Conservation (phyloP, 2,113 vertebrate species). For the Poeciliopsis turrubarensis region DNA sequence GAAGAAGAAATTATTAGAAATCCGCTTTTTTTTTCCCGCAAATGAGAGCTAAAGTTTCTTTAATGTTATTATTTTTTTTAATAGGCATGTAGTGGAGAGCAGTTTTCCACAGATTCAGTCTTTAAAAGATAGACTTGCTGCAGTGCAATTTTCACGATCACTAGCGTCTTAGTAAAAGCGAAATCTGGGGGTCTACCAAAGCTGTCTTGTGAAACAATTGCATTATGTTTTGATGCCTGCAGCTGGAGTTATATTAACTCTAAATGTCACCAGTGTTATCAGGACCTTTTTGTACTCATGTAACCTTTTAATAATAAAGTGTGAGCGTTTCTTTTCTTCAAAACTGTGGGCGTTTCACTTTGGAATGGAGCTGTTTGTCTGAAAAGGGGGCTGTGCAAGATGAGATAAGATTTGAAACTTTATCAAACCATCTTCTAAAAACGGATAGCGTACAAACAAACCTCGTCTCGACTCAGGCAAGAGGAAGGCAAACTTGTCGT, state of each 20-base stretch:
- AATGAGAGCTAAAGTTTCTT: background rate
- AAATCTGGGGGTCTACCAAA: background rate
- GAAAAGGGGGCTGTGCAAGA: slow-evolving; percentile 16
- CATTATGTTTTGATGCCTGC: background rate
- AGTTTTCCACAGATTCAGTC: background rate
- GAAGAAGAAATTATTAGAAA: background rate
- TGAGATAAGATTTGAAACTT: slow-evolving; percentile 31
- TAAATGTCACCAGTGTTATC: slow-evolving; percentile 11
- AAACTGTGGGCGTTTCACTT: slow-evolving; percentile 30
- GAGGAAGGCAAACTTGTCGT: slow-evolving; percentile 23
- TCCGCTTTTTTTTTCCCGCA: background rate
- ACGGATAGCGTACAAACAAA: slow-evolving; percentile 31
- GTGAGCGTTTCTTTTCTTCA: slow-evolving; percentile 54
- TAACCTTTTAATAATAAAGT: slow-evolving; percentile 18
- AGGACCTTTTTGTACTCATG: background rate
- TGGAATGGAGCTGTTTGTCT: slow-evolving; percentile 2
- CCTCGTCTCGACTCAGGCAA: slow-evolving; percentile 13
- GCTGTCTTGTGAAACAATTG: background rate
- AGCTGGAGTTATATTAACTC: background rate
- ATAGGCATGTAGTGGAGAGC: background rate
- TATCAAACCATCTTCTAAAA: slow-evolving; percentile 31
- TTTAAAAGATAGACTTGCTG: background rate
- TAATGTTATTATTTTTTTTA: background rate
- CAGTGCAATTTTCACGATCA: background rate
- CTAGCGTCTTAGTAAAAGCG: background rate